These are phyloP conservation scores for Zapus hudsonius DNA, from an alignment of 2,113 vertebrate genomes.

Conservation along the genomic window DNA sequence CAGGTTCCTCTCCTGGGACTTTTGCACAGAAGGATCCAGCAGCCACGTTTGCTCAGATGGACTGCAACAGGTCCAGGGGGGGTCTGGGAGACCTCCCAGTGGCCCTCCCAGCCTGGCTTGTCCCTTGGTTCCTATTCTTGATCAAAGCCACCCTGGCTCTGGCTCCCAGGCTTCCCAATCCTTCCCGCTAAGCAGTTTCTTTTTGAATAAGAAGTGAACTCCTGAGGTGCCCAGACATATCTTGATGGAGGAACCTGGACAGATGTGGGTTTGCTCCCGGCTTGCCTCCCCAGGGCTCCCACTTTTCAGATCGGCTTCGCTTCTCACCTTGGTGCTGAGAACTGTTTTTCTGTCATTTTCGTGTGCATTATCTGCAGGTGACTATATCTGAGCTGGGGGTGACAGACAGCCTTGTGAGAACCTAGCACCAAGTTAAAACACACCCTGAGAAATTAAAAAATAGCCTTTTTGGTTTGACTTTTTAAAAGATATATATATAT, in stretches of 20 bases:
- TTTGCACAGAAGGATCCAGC: neutral
- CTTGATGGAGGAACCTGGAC: neutral
- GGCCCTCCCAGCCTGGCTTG: neutral
- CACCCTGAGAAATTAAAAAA: neutral
- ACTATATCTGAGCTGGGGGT: rapidly evolving
- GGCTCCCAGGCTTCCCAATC: neutral
- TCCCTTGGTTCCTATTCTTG: neutral
- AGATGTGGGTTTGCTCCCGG: neutral
- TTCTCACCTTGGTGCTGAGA: neutral
- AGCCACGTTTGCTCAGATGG: neutral
- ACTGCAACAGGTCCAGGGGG: neutral
- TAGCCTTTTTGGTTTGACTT: neutral
- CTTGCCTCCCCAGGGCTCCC: neutral
- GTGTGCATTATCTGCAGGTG: neutral
- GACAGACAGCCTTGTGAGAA: rapidly evolving
- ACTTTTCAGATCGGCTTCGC: rapidly evolving
- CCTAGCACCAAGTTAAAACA: neutral
- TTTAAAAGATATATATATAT: too few relatives aligned
- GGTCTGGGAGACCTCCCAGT: too few relatives aligned
- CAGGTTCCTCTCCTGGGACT: neutral
- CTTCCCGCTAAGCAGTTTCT: neutral
- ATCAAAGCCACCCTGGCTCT: rapidly evolving
- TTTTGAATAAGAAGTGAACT: rapidly evolving
- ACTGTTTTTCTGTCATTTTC: rapidly evolving
- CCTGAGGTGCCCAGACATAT: rapidly evolving